These are phyloP conservation scores for Poeciliopsis turrubarensis DNA, from an alignment of 2,113 vertebrate species.

Conservation along the genomic window DNA sequence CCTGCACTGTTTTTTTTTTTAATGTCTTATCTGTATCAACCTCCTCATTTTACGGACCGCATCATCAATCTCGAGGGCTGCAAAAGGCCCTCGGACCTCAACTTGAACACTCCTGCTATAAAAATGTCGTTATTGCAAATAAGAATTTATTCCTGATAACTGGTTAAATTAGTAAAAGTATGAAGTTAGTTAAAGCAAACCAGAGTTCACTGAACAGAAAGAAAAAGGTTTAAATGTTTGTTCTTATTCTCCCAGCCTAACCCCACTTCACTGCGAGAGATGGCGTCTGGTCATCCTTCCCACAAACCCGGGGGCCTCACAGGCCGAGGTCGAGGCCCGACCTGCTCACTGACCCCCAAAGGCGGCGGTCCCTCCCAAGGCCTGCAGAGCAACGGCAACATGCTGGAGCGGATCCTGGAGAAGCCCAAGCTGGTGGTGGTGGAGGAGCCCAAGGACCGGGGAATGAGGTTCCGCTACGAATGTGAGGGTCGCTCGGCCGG, in stretches of 20 bases:
- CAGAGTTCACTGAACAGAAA: neutral
- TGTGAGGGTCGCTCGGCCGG: slow-evolving; percentile 92
- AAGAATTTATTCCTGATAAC: no score
- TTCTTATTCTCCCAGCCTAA: slow-evolving; percentile 27
- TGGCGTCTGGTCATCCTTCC: slow-evolving; percentile 39
- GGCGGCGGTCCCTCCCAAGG: slow-evolving; percentile 19
- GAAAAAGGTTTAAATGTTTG: neutral
- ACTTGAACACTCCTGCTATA: neutral
- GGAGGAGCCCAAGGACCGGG: slow-evolving; percentile 93
- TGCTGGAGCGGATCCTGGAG: slow-evolving; percentile 75
- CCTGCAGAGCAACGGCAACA: slow-evolving; percentile 25
- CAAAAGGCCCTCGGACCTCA: no score
- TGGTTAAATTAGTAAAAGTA: neutral
- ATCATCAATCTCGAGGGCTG: no score
- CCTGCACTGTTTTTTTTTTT: no score
- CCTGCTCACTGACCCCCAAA: neutral
- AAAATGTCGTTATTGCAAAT: neutral
- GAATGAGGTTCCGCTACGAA: slow-evolving; percentile 94
- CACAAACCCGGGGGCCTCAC: neutral
- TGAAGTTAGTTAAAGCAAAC: neutral
- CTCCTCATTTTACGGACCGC: no score
- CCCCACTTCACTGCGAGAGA: slow-evolving; percentile 33
- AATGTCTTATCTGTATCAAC: no score
- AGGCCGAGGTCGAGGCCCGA: slow-evolving; percentile 16
- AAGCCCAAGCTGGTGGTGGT: slow-evolving; percentile 83